Evolutionary conservation across 1,140 invertebrate species (phyloP), one percentile per base, ranked within the genome.

Genomic region (Brachionus plicatilis): DNA sequence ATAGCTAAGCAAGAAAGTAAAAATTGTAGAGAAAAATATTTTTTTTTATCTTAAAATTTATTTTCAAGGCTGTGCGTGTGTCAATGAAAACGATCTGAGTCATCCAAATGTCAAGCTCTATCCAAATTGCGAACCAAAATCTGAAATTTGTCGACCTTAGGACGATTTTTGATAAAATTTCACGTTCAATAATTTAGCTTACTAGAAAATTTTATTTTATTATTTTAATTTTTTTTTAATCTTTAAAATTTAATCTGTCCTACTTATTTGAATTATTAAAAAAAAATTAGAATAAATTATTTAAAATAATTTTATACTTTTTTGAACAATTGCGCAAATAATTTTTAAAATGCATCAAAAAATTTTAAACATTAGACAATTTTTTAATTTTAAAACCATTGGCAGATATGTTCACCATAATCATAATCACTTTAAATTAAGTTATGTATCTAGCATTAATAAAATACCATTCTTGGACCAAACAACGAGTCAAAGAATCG

Each of bases 401-500:
- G 7, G 17, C 6, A 20, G 14, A 72, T 43, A 41, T 72, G 12
- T 41, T 41, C 29, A 76, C 41, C 72, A 76, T 50, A 43, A 76
- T 8, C 20, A 24, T 43, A 76, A 76, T 50, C 20, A 76, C 5
- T 76, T 53, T 50, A 50, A 76, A 27, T 1, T 27, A 53, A 76
- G 72, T 29, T 76, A 76, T 14, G 72, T 50, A 20, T 76, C 72
- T 9, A 76, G 72, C 27, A 6, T 29, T 8, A 76, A 12, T 50
- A 17, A 50, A 8, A 50, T 50, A 6, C 72, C 72, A 27, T 76
- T 76, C 2, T 29, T 76, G 20, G 41, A 47, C 2, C 20, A 76
- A 27, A 76, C 72, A 12, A 76, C 27, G 0, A 88, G 88, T 53
- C 86, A 87, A 82, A 53, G 86, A 84, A 80, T 89, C 4, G 86